phyloP scores from a whole-genome alignment of 1,140 invertebrate genomes.

The Leptonema lineaticorne region DNA sequence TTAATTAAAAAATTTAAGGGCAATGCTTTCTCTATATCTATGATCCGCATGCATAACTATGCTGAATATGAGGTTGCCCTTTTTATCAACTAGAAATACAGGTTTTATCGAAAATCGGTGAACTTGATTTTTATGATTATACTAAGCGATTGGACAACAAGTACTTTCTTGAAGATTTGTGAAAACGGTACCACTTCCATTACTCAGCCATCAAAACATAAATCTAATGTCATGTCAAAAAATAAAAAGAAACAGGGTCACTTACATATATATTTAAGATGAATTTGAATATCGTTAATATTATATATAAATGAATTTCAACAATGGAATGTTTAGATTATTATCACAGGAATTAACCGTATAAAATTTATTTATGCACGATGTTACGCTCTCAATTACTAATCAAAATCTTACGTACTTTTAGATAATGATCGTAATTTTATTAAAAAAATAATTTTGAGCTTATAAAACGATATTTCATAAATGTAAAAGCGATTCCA shows the following conservation, averaged over 20 bases:
- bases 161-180: not conserved
- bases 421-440: no score
- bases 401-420: no score
- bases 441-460: no score
- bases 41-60: not conserved
- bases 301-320: not conserved
- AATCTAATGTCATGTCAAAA: not conserved
- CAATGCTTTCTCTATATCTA: not conserved
- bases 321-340: not conserved
- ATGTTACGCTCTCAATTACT: no score
- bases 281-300: not conserved
- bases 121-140: conserved; percentile 1
- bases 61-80: conserved; percentile 13
- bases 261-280: not conserved
- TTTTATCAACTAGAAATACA: conserved; percentile 3
- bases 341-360: not conserved
- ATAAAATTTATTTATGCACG: no score
- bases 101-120: conserved; percentile 5
- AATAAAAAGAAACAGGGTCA: not conserved
- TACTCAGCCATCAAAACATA: not conserved
- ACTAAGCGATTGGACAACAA: not conserved
- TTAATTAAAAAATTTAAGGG: no score
- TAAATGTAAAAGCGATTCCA: no score
- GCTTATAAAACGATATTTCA: no score
- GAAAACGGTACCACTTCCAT: not conserved